Base-by-base conservation (phyloP, 2,797 vertebrate species). In the Urosaurus nigricauda region DNA sequence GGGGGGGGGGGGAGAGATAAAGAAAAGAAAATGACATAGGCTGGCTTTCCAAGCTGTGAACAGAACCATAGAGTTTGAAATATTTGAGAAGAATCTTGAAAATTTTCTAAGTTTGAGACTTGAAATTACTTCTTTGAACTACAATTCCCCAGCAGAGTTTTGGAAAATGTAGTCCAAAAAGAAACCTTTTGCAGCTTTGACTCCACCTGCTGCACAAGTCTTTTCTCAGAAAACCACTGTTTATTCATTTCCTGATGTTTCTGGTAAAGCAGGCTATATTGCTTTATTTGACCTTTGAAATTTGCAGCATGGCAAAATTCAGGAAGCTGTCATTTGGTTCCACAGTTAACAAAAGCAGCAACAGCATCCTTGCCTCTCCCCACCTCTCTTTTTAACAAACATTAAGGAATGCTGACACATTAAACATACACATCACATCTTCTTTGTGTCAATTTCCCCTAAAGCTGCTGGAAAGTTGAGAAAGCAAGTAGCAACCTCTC, bases 381-480 rank as follows among this genome's bases (percentile, higher is more conserved):
- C 37, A 43, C 8, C 73, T 75, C 0, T 43, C 80, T 89, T 65
- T 87, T 63, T 93, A 90, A 84, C 43, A 81, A 2, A 80, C 82
- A 73, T 4, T 0, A 77, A 81, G 70, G 90, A 40, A 11, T 82
- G 78, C 74, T 79, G 11, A 86, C 1, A 2, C 14, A 4, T 6
- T 91, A 83, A 91, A 84, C 63, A 86, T 56, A 89, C 1, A 16
- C 56, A 58, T 60, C 53, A 12, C 68, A 84, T 71, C 78, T 73
- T 47, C 75, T 24, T 2, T 17, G 24, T 14, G 14, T 63, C 56
- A 92, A 40, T 32, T 89, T 2, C 70, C 24, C n/a, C 11, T 16
- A 84, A 74, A 93, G 47, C 73, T 87, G n/a, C 32, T 87, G 83
- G 79, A 92, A 91, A 91, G 65, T 90, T 79, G 70, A 91, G 60